Conservation (phyloP, 2,888 invertebrate species). For the Zaprionus lineosus region DNA sequence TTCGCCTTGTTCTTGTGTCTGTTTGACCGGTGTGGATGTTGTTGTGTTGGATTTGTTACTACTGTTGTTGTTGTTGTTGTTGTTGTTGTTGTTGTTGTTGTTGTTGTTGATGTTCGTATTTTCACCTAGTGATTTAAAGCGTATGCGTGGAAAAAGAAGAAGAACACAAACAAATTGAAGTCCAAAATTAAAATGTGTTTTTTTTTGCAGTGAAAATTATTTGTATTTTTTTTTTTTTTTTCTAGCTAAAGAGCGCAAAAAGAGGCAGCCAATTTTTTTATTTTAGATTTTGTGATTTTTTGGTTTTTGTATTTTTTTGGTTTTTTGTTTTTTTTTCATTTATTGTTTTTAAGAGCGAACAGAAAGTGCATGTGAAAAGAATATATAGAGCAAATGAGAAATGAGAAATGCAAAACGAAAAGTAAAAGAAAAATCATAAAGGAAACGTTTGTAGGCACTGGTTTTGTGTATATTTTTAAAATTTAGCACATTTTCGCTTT, state of each 20-base stretch:
- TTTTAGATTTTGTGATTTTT: too few relatives aligned
- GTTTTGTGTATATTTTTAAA: conserved; percentile 71
- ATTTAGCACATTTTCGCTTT: conserved; percentile 68
- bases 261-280: conserved; percentile 61
- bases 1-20: conserved; percentile 58
- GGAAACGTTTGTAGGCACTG: conserved; percentile 27
- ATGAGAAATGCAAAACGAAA: conserved; percentile 23
- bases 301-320: conserved; percentile 5
- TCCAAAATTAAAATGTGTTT: conserved; percentile 65
- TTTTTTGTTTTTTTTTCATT: conserved; percentile 6
- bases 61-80: conserved; percentile 46
- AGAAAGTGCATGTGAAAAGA: conserved; percentile 52
- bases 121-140: conserved; percentile 74
- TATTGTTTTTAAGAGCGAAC: conserved; percentile 41
- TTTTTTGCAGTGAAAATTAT: conserved; percentile 19
- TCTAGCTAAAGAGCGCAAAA: conserved; percentile 34
- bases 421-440: conserved; percentile 27
- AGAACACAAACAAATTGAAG: conserved; percentile 77
- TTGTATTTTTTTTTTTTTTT: conserved; percentile 16
- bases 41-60: conserved; percentile 57
- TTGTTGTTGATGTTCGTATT: conserved; percentile 65
- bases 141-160: conserved; percentile 74
- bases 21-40: conserved; percentile 69
- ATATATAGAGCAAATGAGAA: conserved; percentile 43
- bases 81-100: conserved; percentile 43